Conservation (phyloP, 2,113 vertebrate species). For the Thryonomys swinderianus region DNA sequence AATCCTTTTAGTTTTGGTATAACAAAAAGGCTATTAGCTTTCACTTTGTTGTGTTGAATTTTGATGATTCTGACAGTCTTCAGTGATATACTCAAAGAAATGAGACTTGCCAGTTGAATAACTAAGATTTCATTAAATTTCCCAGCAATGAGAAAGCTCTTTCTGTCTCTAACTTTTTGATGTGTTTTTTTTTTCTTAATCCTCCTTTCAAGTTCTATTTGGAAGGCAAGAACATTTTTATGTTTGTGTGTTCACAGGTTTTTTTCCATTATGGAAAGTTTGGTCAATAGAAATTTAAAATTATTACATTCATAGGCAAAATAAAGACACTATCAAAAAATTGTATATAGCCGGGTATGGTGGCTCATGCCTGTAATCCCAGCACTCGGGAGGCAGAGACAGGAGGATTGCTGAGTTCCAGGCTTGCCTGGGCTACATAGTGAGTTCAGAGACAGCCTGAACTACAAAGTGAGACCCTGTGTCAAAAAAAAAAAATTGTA, state of each 20-base stretch:
- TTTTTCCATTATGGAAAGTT: not conserved
- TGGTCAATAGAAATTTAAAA: not conserved
- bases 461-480: too few species aligned
- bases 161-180: conserved; percentile 67
- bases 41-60: conserved; percentile 78
- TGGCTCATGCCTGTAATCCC: too few species aligned
- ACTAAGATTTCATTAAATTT: conserved; percentile 75
- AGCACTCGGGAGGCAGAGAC: too few species aligned
- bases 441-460: too few species aligned
- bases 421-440: too few species aligned
- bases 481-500: too few species aligned
- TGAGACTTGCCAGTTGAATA: conserved; percentile 74
- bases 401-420: too few species aligned
- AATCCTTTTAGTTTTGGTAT: conserved; percentile 82
- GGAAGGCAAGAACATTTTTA: conserved; percentile 6
- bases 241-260: not conserved
- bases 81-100: conserved; percentile 75
- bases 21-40: conserved; percentile 84
- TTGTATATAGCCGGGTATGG: too few species aligned
- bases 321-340: conserved; percentile 2
- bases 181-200: conserved; percentile 55
- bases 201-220: not conserved
- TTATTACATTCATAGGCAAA: not conserved
- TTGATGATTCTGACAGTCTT: conserved; percentile 85
- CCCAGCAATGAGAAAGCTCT: conserved; percentile 45